Conservation (phyloP, 2,113 vertebrate genomes). For the Rhynchopsitta pachyrhyncha region DNA sequence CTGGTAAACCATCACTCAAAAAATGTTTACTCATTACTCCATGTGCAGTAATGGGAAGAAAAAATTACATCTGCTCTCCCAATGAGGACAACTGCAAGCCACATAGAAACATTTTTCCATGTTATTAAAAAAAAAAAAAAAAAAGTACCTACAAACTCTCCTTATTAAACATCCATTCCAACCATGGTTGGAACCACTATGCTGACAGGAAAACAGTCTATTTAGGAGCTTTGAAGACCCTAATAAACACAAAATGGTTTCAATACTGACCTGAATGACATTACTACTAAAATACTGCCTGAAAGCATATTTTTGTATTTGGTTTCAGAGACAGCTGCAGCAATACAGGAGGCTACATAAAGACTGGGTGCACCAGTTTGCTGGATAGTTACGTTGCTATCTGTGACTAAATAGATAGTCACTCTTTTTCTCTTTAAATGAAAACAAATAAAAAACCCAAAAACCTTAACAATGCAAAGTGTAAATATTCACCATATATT, state of each 20-base stretch:
- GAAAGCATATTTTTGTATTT: not conserved
- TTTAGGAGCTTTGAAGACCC: not conserved
- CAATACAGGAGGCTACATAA: not conserved
- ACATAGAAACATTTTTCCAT: not conserved
- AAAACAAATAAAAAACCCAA: not conserved
- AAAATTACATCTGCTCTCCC: not conserved
- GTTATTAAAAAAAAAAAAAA: not conserved
- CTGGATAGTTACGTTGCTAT: constrained; percentile 29
- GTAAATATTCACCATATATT: constrained; percentile 17
- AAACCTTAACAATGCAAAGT: constrained; percentile 28
- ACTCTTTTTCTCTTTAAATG: constrained; percentile 36
- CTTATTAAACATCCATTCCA: not conserved
- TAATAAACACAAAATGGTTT: not conserved
- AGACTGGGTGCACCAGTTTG: not conserved
- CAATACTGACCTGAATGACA: not conserved
- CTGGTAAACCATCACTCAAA: not conserved
- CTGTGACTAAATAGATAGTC: constrained; percentile 52
- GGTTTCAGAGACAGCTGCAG: not conserved
- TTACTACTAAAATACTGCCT: not conserved
- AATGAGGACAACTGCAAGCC: not conserved
- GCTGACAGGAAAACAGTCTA: not conserved
- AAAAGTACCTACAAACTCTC: not conserved
- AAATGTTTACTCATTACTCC: not conserved
- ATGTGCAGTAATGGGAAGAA: not conserved
- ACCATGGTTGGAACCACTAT: not conserved